Base-by-base conservation (phyloP, 2,797 vertebrate species). In the Neosilurus hyrtlii region DNA sequence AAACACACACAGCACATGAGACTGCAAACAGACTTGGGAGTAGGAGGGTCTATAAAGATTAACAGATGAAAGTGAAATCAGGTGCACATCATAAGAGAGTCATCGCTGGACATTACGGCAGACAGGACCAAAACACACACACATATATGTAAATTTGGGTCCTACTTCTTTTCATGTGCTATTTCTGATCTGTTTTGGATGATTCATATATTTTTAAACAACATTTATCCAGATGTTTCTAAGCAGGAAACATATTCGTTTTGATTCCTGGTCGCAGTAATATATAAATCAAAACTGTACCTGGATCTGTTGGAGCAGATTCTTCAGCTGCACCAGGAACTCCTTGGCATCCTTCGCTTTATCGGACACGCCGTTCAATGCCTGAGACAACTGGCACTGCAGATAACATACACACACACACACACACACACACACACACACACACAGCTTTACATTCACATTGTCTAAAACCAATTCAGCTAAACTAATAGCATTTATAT, bases 291-390 rank as follows among this genome's bases (percentile, higher is more conserved):
- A 24, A 22, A 49, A 26, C 14, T 10, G 4, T 92, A 99, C 97
- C 97, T 99, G 98, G 86, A 99, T 97, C 92, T 98, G 97, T 91
- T 99, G 97, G n/a, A 98, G 93, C 89, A 99, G 94, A 91, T 96
- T 97, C 93, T 97, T 99, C 81, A 99, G 94, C 74, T 97, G 97
- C 81, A 98, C 95, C 91, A 99, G 94, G 89, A 99, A 99, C 90
- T 99, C 98, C 90, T 99, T 99, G 10, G 97, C 98, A 83, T 99
- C 98, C 88, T 99, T 99, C 68, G 98, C 98, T 94, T 97, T 99
- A 87, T 99, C 97, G 0, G 98, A 99, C 86, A 99, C 93, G 0
- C 97, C 96, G 26, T 96, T 99, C 89, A 99, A 93, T 73, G 98
- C 97, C 92, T 98, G 97, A 87, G 98, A 99, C 43, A 99, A 92